A percentile compares a stretch with the other conserved stretches of the same genome.
Evolutionary conservation across 2,797 vertebrate genomes (phyloP).

Genomic region (Rousettus madagascariensis): DNA sequence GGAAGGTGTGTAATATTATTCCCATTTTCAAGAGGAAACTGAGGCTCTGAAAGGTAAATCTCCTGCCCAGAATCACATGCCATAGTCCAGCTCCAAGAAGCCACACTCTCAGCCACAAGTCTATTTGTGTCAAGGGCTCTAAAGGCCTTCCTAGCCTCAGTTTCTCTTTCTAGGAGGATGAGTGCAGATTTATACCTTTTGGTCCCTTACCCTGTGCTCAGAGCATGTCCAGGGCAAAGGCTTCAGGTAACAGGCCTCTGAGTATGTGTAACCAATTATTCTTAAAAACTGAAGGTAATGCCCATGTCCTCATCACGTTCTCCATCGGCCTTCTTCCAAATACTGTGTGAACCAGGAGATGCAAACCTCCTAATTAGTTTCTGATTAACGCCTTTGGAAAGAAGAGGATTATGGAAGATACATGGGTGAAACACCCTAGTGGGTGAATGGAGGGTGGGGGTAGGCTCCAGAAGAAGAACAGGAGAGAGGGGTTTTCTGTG

Average conservation of each 20-base stretch:
- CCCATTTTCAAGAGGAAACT: neutral
- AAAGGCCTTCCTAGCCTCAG: neutral
- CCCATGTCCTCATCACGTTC: neutral
- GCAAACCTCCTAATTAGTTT: constrained; percentile 30
- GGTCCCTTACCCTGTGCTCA: neutral
- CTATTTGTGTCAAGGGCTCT: neutral
- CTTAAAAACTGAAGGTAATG: neutral
- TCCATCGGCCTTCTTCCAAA: neutral
- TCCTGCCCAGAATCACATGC: neutral
- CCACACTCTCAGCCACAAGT: neutral
- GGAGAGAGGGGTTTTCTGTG: neutral
- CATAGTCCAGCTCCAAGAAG: neutral
- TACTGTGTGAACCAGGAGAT: neutral
- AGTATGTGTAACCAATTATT: neutral
- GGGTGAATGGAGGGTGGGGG: neutral
- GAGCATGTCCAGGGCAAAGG: neutral
- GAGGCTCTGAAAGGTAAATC: neutral
- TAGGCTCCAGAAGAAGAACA: neutral
- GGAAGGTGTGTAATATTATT: neutral
- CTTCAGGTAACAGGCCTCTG: neutral
- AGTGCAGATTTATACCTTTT: neutral
- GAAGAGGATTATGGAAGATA: constrained; percentile 22
- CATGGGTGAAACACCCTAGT: neutral
- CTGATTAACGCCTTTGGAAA: constrained; percentile 57
- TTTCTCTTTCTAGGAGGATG: neutral